Evolutionary conservation across 2,113 vertebrate genomes (phyloP).

Genomic region (Syrmaticus mikado): DNA sequence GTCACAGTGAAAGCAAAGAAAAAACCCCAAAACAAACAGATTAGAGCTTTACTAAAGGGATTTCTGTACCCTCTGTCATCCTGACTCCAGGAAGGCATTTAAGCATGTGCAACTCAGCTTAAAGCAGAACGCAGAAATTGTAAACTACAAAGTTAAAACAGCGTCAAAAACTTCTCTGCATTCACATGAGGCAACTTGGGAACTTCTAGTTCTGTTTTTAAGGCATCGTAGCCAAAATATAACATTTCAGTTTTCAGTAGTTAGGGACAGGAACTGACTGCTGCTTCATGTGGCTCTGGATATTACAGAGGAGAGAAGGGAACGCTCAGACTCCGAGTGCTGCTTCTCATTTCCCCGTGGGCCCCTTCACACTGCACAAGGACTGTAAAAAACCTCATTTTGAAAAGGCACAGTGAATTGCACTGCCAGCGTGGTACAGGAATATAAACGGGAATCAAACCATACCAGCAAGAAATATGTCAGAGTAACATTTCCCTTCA

Average conservation of each 20-base stretch:
- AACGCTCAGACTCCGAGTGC: background rate
- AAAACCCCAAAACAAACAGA: conserved; percentile 50
- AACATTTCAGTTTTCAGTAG: background rate
- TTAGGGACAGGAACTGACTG: background rate
- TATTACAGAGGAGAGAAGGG: background rate
- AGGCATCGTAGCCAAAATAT: background rate
- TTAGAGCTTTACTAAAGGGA: conserved; percentile 64
- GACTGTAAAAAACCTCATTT: background rate
- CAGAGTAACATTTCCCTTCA: background rate
- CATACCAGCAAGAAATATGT: background rate
- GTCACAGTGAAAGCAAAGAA: conserved; percentile 62
- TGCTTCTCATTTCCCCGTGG: background rate
- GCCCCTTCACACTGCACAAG: background rate
- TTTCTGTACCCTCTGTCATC: conserved; percentile 19
- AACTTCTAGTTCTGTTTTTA: background rate
- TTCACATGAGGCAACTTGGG: background rate
- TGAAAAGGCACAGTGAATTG: background rate
- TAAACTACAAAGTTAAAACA: background rate
- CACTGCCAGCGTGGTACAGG: background rate
- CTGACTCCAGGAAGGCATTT: conserved; percentile 42
- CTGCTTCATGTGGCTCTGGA: background rate
- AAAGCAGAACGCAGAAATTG: background rate
- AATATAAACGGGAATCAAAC: background rate
- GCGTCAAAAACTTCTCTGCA: background rate
- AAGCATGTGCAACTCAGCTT: conserved; percentile 24